Evolutionary conservation across 1,140 invertebrate species (phyloP).

Genomic region (Drosophila orosa): DNA sequence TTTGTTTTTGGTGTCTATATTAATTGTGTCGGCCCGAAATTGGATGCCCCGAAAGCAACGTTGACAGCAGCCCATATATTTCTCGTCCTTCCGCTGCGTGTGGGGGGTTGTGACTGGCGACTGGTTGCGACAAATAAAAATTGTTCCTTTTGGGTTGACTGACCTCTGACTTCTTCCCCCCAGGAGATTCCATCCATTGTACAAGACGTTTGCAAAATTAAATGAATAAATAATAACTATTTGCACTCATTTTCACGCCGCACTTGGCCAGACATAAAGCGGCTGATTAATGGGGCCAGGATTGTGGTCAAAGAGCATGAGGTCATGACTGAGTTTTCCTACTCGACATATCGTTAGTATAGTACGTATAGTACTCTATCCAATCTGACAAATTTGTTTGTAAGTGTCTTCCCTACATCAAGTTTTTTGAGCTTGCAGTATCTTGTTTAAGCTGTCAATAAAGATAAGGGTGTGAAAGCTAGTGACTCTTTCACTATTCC

Average conservation of each 20-base stretch:
- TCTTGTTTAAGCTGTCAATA: slow-evolving; percentile 16
- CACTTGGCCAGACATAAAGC: slow-evolving; percentile 50
- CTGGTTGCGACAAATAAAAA: slow-evolving; percentile 53
- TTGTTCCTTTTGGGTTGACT: slow-evolving; percentile 55
- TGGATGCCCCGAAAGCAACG: slow-evolving; percentile 35
- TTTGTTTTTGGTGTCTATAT: slow-evolving; percentile 35
- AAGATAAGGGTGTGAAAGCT: slow-evolving; percentile 14
- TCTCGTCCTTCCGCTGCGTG: slow-evolving; percentile 16
- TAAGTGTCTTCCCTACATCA: not conserved
- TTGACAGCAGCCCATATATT: slow-evolving; percentile 40
- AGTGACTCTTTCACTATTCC: not conserved
- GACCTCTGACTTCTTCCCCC: slow-evolving; percentile 41
- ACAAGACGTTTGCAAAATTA: slow-evolving; percentile 55
- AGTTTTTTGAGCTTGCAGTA: not conserved
- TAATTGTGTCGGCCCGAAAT: slow-evolving; percentile 59
- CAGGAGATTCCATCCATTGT: slow-evolving; percentile 9
- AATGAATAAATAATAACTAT: slow-evolving; percentile 79
- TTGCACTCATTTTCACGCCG: slow-evolving; percentile 54
- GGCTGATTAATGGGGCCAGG: slow-evolving; percentile 58
- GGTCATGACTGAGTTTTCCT: slow-evolving; percentile 4
- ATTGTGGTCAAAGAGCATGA: slow-evolving; percentile 20
- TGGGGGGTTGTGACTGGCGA: not conserved
- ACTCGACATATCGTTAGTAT: not conserved
- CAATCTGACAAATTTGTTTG: slow-evolving; percentile 1
- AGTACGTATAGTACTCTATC: not conserved